Base-by-base conservation (phyloP, 2,797 vertebrate species). In the Eospalax fontanierii region DNA sequence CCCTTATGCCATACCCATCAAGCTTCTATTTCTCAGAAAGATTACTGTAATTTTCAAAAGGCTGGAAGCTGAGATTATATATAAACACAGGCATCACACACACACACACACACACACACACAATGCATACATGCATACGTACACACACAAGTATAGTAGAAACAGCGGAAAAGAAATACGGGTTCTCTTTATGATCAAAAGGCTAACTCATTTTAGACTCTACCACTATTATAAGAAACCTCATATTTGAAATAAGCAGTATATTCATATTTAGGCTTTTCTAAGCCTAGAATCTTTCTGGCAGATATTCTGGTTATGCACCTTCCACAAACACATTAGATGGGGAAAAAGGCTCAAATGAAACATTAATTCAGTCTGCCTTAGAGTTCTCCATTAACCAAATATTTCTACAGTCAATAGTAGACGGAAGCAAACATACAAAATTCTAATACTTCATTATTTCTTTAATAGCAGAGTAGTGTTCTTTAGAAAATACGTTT, bases 401-500 rank as follows among this genome's bases (percentile, higher is more conserved):
- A 92, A 54, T 61, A 85, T 84, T 63, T 66, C 54, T 80, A 57
- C 0, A 91, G 43, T 84, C 33, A 61, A 87, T 22, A 85, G 30
- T 24, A 76, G 30, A 80, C 7, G 12, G 43, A 95, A 75, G 74
- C 3, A 89, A n/a, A 80, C 1, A 63, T 1, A 43, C 4, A 71
- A 2, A 90, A 59, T 5, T 90, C 38, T 8, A 90, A 84, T 76
- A 87, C 75, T 75, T 59, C 66, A 63, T 33, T 92, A 46, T 28
- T 54, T 94, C 21, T 50, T 33, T 91, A 0, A 33, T 54, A 26
- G 46, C 59, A 91, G 28, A 33, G 5, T 73, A 4, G 0, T 65
- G 3, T 54, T 87, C 70, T 61, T 95, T 66, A 71, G 26, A 46
- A 96, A 92, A 73, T n/a, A 88, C 85, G 12, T 76, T 54, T 75